Base-by-base conservation (phyloP, 2,797 vertebrate species). In the Hemitrygon akajei region DNA sequence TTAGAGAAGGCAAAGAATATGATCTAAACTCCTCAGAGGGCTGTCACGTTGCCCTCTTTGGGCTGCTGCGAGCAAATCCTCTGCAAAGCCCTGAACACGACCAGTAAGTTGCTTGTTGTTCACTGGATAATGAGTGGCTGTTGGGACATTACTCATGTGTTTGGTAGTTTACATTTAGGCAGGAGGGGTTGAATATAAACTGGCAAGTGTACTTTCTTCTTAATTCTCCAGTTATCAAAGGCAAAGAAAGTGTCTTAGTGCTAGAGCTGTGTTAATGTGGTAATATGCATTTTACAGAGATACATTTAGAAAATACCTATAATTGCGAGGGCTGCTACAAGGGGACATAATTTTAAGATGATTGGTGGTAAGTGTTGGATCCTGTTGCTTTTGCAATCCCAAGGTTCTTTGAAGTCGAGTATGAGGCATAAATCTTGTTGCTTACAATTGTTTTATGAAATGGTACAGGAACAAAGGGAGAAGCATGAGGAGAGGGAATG, bases 1-100 rank as follows among this genome's bases (percentile, higher is more conserved):
- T 99, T 95, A 97, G 98, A 3, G 99, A 99, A 95, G 99, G 99
- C 93, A 99, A 99, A 96, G 99, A 99, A 87, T 98, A 98, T 4
- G 96, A 97, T 95, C 95, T 97, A 94, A 97, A 96, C 16, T 96
- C 97, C 11, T 97, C 98, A 71, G 97, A 97, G 93, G 98, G 96
- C 94, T 97, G 97, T 92, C 97, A 98, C 0, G 97, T 99, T 77
- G 98, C 98, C 94, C 96, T 99, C 95, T 99, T 99, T 96, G 99
- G 98, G 93, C 97, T 99, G 92, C 96, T 99, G 93, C 96, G 98
- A 94, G 98, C 98, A 92, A 98, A 98, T 97, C 99, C 99, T 96
- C 96, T 99, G 81, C 98, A 98, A 40, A 97, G 96, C 93, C 96
- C 97, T 94, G 97, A 98, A 94, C 97, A 97, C 93, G 97, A 98